Percentiles rank a stretch among this genome's conserved stretches.
These are phyloP conservation scores for Lophura nycthemera DNA, from an alignment of 2,113 vertebrate genomes.

Conservation along the genomic window DNA sequence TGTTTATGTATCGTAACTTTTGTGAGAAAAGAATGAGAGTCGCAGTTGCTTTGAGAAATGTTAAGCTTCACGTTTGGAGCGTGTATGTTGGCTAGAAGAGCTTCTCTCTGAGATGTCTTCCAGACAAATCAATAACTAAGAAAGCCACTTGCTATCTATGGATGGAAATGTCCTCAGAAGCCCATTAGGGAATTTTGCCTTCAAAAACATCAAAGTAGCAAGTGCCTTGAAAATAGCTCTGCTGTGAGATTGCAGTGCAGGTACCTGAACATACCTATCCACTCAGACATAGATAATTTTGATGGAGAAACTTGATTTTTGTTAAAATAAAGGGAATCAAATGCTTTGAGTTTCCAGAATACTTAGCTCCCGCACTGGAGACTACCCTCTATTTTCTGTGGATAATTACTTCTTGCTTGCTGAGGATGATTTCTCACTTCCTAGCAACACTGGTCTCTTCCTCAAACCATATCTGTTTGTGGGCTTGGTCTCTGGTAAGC, in stretches of 20 bases:
- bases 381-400: neutral
- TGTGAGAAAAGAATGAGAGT: neutral
- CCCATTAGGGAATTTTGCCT: neutral
- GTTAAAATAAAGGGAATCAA: neutral
- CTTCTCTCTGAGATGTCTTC: neutral
- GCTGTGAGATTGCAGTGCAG: neutral
- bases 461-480: constrained; percentile 36
- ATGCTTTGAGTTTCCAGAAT: neutral
- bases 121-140: neutral
- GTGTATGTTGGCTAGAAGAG: neutral
- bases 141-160: neutral
- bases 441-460: constrained; percentile 18
- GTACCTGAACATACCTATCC: neutral
- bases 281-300: neutral
- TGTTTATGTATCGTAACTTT: neutral
- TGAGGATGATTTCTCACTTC: constrained; percentile 31
- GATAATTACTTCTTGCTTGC: neutral
- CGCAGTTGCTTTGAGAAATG: neutral
- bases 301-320: neutral
- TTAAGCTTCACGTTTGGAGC: neutral
- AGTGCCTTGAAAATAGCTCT: neutral
- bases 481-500: neutral
- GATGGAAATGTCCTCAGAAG: accelerated
- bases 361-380: neutral
- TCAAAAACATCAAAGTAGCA: neutral